Percentiles rank a stretch among this genome's conserved stretches.
Conservation (phyloP, 2,888 invertebrate genomes). For the Nebria salina region DNA sequence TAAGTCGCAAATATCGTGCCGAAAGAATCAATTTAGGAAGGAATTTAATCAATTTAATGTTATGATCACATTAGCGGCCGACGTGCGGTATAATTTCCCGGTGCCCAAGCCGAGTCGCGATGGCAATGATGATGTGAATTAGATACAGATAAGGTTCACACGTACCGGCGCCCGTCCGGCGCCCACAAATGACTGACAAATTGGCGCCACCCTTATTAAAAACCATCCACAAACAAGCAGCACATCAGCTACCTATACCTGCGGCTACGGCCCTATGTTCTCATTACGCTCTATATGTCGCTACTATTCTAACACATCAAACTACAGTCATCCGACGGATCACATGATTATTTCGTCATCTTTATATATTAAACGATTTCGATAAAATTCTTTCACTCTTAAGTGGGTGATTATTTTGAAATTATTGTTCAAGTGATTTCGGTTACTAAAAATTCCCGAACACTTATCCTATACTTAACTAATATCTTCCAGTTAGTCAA, state of each 20-base stretch:
- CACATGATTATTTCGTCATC: slow-evolving; percentile 10
- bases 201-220: slow-evolving; percentile 53
- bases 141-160: slow-evolving; percentile 45
- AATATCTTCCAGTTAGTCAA: too few relatives aligned
- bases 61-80: not conserved
- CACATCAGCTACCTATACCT: slow-evolving; percentile 6
- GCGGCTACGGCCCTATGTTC: not conserved
- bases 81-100: not conserved
- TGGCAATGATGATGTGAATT: slow-evolving; percentile 38
- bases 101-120: not conserved
- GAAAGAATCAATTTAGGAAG: not conserved
- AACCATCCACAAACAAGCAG: slow-evolving; percentile 37
- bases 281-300: not conserved
- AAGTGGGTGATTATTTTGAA: too few relatives aligned
- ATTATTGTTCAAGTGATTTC: too few relatives aligned
- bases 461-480: too few relatives aligned
- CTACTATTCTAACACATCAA: not conserved
- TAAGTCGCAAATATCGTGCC: not conserved
- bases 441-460: too few relatives aligned
- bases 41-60: slow-evolving; percentile 1
- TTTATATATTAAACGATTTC: not conserved
- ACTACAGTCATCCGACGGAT: not conserved
- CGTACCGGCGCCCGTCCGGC: slow-evolving; percentile 50
- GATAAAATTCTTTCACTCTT: too few relatives aligned
- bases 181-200: slow-evolving; percentile 50